phyloP scores from a whole-genome alignment of 2,113 vertebrate genomes.

The Lycocorax pyrrhopterus region DNA sequence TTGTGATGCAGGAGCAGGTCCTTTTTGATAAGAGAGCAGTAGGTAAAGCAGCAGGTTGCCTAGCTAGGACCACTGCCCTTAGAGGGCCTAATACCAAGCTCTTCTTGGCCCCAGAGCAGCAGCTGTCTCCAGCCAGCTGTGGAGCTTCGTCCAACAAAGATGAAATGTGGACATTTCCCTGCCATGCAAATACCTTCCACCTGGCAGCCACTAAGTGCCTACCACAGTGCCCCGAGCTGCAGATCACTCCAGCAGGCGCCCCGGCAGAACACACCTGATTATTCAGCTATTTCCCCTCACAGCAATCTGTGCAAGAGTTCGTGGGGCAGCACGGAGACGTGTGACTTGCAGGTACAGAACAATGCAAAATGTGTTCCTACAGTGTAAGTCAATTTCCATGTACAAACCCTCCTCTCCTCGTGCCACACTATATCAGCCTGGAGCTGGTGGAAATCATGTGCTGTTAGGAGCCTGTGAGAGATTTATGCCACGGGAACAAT shows the following conservation, averaged over 20 bases:
- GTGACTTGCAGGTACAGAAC: slow-evolving; percentile 18
- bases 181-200: neutral
- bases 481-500: slow-evolving; percentile 56
- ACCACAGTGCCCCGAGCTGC: neutral
- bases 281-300: neutral
- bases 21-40: neutral
- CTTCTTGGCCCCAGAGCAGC: too few species aligned
- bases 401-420: neutral
- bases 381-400: slow-evolving; percentile 33
- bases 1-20: neutral
- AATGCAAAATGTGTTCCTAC: slow-evolving; percentile 46
- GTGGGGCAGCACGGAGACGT: neutral
- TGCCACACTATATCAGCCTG: neutral
- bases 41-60: neutral
- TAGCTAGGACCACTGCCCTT: neutral
- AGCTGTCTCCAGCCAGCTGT: neutral
- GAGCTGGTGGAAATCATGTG: slow-evolving; percentile 21
- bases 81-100: neutral
- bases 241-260: neutral
- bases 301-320: neutral
- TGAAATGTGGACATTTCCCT: neutral
- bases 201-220: neutral
- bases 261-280: neutral
- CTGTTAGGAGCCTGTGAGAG: slow-evolving; percentile 17
- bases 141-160: neutral